phyloP scores from a whole-genome alignment of 2,113 vertebrate species.

The Corythornis cristatus region DNA sequence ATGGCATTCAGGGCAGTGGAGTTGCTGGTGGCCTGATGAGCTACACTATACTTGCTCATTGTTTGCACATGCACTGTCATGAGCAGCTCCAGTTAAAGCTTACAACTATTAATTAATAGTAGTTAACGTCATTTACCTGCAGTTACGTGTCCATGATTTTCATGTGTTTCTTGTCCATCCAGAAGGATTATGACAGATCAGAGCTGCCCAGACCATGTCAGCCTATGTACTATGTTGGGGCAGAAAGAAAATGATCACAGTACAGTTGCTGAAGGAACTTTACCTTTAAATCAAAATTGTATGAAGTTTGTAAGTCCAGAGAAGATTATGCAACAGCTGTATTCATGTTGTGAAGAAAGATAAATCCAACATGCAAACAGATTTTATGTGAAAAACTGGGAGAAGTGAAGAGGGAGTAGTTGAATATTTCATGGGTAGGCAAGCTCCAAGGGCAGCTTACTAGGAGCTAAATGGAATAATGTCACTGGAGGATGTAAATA shows the following conservation, averaged over 20 bases:
- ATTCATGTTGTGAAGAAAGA: neutral
- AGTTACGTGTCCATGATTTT: neutral
- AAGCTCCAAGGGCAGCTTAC: neutral
- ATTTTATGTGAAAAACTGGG: neutral
- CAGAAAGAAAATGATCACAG: neutral
- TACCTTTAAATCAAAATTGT: neutral
- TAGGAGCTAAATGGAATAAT: neutral
- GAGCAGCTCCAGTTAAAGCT: neutral
- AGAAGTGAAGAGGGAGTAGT: neutral
- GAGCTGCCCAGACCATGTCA: neutral
- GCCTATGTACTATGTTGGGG: rapidly evolving
- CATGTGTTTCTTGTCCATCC: neutral
- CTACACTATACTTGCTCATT: neutral
- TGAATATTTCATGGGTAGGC: neutral
- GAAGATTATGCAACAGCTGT: neutral
- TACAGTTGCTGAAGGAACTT: neutral
- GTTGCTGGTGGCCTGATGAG: neutral
- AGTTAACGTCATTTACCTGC: neutral
- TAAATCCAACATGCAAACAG: neutral
- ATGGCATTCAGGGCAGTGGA: neutral
- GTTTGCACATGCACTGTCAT: neutral
- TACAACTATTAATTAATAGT: neutral
- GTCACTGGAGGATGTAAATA: neutral
- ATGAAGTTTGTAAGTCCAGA: neutral
- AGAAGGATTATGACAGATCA: rapidly evolving